Evolutionary conservation across 2,113 vertebrate species (phyloP), one percentile per base, ranked within the genome.

Genomic region (Coreoperca whiteheadi): DNA sequence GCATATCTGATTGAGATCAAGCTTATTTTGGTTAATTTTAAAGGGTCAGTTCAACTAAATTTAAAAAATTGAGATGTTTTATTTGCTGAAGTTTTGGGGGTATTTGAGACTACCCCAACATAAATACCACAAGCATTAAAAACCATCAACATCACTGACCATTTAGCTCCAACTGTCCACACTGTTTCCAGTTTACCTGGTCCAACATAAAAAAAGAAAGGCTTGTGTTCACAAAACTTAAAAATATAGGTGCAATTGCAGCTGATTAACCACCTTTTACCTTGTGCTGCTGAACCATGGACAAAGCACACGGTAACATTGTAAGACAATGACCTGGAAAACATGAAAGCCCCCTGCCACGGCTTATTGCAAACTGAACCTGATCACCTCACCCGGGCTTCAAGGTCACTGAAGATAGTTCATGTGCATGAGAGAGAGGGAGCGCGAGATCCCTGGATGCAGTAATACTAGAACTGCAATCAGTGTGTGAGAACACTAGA

Each of bases 291-390:
- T 46, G 25, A 84, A 57, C 60, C 30, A 30, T 23, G 21, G 16
- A 32, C 80, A 69, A 25, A 39, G 18, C 46, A 43, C 48, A 57
- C 4, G 8, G 25, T 59, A 81, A 74, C 56, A 28, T 54, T 39
- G 76, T 77, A 61, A 80, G 39, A 51, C 6, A 73, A 88, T 83
- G 84, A 81, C 72, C 2, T 48, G 3, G 59, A 57, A 77, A 84
- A 86, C 59, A 72, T 28, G n/a, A 83, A 78, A 80, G 48, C 69
- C 73, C 82, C 82, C 74, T 86, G 84, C 76, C 51, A 56, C 14
- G 8, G 79, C 80, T 88, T 84, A 86, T 50, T 11, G 60, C 46
- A 61, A 88, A 76, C 53, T 79, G 82, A 89, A 59, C 76, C 43
- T 8, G 21, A 53, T 57, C 70, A 74, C 57, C 69, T 56, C 68